These are phyloP conservation scores for Homarus americanus DNA, from an alignment of 1,140 invertebrate species.

Conservation along the genomic window DNA sequence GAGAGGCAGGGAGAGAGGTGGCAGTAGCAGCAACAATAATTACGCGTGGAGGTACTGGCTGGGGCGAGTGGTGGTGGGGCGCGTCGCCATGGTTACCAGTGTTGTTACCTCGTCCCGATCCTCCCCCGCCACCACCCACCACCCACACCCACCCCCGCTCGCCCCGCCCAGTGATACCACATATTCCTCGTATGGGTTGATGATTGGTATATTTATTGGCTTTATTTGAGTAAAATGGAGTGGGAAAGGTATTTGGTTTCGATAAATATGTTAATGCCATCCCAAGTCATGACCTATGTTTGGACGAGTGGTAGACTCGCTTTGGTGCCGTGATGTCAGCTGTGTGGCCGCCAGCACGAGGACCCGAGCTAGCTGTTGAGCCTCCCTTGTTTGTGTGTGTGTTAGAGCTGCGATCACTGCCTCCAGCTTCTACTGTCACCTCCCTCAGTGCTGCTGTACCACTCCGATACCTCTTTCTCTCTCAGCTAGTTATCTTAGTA, in stretches of 20 bases:
- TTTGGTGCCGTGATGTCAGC: not conserved
- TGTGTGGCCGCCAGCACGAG: not conserved
- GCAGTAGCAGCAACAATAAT: constrained; percentile 3
- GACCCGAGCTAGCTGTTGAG: not conserved
- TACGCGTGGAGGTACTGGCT: not conserved
- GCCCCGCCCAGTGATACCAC: no score
- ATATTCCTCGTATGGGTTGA: not conserved
- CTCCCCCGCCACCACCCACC: not conserved
- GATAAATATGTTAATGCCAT: no score
- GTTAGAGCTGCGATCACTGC: not conserved
- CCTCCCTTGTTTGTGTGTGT: not conserved
- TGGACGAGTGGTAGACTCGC: not conserved
- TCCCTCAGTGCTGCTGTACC: not conserved
- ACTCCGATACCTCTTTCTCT: no score
- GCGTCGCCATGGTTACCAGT: constrained; percentile 17
- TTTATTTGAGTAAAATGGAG: no score
- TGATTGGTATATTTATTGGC: no score
- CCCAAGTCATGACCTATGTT: not conserved
- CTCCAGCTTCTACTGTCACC: not conserved
- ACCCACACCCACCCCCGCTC: not conserved
- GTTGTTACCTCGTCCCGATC: constrained; percentile 19
- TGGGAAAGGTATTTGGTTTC: no score
- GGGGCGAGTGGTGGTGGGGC: constrained; percentile 8
- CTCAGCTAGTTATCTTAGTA: no score
- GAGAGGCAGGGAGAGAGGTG: not conserved